A percentile compares a stretch with the other conserved stretches of the same genome.
Evolutionary conservation across 2,888 invertebrate genomes (phyloP).

Genomic region (Drosophila infuscata): DNA sequence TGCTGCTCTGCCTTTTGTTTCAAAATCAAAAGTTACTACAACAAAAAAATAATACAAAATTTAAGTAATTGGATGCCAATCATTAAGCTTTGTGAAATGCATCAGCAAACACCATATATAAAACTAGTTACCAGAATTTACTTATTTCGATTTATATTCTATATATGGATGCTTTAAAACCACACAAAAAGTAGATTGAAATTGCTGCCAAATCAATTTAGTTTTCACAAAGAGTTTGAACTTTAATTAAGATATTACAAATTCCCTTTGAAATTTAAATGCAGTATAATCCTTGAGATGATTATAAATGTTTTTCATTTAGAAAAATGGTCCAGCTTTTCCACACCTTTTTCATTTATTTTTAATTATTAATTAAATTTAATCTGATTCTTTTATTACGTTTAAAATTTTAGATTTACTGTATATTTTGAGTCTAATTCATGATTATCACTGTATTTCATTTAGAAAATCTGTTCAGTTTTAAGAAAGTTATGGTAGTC

Average conservation of each 20-base stretch:
- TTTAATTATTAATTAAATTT: neutral
- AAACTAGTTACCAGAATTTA: constrained; percentile 6
- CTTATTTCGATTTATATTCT: constrained; percentile 20
- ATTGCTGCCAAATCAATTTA: neutral
- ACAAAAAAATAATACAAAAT: constrained; percentile 20
- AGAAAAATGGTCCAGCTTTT: neutral
- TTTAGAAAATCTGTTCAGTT: neutral
- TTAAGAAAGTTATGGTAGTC: neutral
- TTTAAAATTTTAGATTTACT: neutral
- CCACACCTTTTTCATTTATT: too few species aligned
- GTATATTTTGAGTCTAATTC: too few species aligned
- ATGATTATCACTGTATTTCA: neutral
- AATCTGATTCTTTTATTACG: neutral
- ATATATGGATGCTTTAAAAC: neutral
- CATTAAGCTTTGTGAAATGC: constrained; percentile 11
- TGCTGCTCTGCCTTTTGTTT: constrained; percentile 47
- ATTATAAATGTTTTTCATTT: neutral
- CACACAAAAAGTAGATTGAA: neutral
- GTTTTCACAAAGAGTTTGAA: neutral
- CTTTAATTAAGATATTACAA: neutral
- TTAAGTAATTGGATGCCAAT: constrained; percentile 46
- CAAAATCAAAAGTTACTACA: constrained; percentile 18
- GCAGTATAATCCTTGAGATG: neutral
- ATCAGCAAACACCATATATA: constrained; percentile 7
- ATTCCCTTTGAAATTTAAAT: neutral